These are phyloP conservation scores for Calameuta idolon DNA, from an alignment of 2,888 invertebrate genomes.

Conservation along the genomic window DNA sequence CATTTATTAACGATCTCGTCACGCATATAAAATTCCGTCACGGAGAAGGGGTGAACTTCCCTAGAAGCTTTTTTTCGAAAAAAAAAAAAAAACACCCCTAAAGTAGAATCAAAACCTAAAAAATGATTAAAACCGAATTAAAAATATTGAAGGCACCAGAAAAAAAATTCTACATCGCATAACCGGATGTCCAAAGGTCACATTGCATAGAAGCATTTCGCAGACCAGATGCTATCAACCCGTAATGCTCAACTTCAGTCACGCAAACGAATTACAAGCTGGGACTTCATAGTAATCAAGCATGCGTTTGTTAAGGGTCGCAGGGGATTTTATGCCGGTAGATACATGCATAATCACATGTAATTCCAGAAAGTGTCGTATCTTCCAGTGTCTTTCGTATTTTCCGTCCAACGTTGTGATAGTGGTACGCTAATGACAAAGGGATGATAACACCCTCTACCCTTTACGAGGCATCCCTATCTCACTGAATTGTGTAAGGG, in stretches of 20 bases:
- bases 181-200: not conserved
- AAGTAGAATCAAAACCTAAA: too few relatives aligned
- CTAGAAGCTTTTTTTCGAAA: not conserved
- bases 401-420: not conserved
- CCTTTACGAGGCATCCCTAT: not conserved
- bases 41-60: not conserved
- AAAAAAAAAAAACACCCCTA: not conserved
- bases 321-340: not conserved
- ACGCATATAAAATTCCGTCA: not conserved
- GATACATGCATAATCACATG: not conserved
- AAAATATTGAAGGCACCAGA: not conserved
- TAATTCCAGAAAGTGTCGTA: not conserved
- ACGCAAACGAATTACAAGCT: not conserved
- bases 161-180: not conserved
- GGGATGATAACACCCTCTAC: not conserved
- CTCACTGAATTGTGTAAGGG: not conserved
- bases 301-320: not conserved
- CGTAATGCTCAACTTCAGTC: not conserved
- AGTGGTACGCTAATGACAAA: not conserved
- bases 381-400: not conserved
- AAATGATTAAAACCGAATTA: too few relatives aligned
- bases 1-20: not conserved
- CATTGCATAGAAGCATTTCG: not conserved
- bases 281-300: not conserved
- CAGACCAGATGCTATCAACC: not conserved